Percentiles rank a stretch among this genome's conserved stretches.
phyloP scores from a whole-genome alignment of 1,140 invertebrate genomes.

The Papilio helenus region DNA sequence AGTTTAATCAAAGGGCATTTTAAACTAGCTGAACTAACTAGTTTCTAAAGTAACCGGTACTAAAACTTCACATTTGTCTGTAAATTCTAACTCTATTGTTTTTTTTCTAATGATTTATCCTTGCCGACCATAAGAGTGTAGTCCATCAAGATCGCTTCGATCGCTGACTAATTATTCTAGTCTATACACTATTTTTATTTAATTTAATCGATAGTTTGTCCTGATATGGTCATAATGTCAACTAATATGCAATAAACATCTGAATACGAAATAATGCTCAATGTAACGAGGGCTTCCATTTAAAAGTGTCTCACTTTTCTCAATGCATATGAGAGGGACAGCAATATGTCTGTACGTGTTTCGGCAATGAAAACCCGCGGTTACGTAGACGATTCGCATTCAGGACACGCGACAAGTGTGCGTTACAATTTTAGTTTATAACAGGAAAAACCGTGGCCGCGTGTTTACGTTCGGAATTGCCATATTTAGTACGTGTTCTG shows the following conservation, averaged over 20 bases:
- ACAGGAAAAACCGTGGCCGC: conserved; percentile 23
- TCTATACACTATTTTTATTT: no score
- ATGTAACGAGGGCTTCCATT: neutral
- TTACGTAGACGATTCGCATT: conserved; percentile 9
- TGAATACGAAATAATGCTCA: neutral
- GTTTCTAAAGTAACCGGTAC: no score
- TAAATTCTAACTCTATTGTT: no score
- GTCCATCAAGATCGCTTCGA: no score
- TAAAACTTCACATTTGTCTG: no score
- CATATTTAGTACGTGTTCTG: conserved; percentile 27
- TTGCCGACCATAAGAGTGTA: no score
- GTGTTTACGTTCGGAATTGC: neutral
- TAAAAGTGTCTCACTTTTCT: neutral
- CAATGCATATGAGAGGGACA: neutral
- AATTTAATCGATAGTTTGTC: neutral
- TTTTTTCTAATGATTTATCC: no score
- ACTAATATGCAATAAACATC: conserved; percentile 8
- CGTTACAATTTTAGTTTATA: conserved; percentile 25
- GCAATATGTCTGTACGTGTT: neutral
- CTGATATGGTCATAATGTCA: neutral
- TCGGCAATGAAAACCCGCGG: neutral
- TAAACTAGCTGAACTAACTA: no score
- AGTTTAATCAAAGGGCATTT: no score
- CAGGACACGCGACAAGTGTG: neutral
- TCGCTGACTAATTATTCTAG: no score